Base-by-base conservation (phyloP, 2,113 vertebrate species). In the Montifringilla adamsi region DNA sequence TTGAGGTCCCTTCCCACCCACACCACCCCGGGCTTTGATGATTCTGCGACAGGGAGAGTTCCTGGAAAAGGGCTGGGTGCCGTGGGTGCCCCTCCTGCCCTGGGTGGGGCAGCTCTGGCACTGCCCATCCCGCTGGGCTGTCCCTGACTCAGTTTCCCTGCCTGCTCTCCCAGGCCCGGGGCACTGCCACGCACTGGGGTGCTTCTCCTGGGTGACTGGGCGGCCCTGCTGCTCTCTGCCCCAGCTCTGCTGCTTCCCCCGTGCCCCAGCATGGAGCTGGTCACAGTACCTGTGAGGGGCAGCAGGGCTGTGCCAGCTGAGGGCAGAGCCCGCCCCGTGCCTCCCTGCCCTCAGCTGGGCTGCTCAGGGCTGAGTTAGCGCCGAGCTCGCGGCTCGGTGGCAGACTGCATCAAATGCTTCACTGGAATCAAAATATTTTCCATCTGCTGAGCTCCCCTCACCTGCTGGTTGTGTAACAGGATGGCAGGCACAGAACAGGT, bases 161-260 rank as follows among this genome's bases (percentile, higher is more conserved):
- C 28, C 35, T 2, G 0, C 6, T 56, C 35, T 66, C 56, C 56
- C 22, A 10, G 27, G 28, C n/a, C 30, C 1, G 2, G 72, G 20
- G 76, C 2, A 3, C 16, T 4, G 49, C 28, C 1, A 1, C 5
- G 6, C 20, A 6, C 60, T 15, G 9, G 28, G 8, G 8, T 15
- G 8, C 11, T 33, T n/a, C 37, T 33, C 28, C 62, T 21, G 37
- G 3, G 0, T 20, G 59, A 5, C 26, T 14, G 75, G 15, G 21
- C 5, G 0, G 56, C 39, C 11, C 46, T 37, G 50, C 69, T 41
- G 35, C 33, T 39, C 11, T 23, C 55, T 74, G 82, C 37, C 72
- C 18, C 24, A 5, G 41, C 37, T 20, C 52, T 21, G 63, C 63
- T 56, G 12, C 27, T 52, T 24, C 46, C 14, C 14, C 2, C 3